Evolutionary conservation across 2,113 vertebrate species (phyloP).

Genomic region (Haplochromis vanheusdeni): DNA sequence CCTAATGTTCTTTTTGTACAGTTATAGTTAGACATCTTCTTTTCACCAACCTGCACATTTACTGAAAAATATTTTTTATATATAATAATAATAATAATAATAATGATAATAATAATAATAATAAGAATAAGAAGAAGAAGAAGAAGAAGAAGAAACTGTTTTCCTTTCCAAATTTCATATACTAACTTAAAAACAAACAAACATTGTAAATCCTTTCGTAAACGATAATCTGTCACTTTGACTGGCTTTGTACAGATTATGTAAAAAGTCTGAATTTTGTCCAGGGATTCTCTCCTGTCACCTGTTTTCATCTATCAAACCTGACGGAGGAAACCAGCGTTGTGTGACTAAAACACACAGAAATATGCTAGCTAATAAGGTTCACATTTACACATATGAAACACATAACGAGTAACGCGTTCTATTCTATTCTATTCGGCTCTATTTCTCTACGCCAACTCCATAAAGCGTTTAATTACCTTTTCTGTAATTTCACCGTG

Average conservation of each 20-base stretch:
- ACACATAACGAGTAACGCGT: not conserved
- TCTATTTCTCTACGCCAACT: not conserved
- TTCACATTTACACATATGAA: not conserved
- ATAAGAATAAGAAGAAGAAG: not conserved
- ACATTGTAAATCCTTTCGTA: not conserved
- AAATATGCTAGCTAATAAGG: not conserved
- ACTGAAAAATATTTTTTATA: too few species aligned
- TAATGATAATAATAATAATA: accelerated
- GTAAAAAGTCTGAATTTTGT: not conserved
- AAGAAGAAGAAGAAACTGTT: not conserved
- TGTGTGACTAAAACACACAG: not conserved
- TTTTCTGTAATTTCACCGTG: not conserved
- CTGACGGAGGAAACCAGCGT: not conserved
- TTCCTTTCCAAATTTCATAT: not conserved
- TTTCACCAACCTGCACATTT: not conserved
- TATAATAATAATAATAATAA: not conserved
- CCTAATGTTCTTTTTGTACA: not conserved
- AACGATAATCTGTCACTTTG: not conserved
- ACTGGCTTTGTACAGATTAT: not conserved
- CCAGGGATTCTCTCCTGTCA: not conserved
- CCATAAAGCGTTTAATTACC: not conserved
- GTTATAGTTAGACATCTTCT: not conserved
- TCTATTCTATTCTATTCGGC: not conserved
- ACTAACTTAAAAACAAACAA: not conserved
- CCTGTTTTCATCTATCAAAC: not conserved